Base-by-base conservation (phyloP, 2,113 vertebrate species). In the Zootoca vivipara region DNA sequence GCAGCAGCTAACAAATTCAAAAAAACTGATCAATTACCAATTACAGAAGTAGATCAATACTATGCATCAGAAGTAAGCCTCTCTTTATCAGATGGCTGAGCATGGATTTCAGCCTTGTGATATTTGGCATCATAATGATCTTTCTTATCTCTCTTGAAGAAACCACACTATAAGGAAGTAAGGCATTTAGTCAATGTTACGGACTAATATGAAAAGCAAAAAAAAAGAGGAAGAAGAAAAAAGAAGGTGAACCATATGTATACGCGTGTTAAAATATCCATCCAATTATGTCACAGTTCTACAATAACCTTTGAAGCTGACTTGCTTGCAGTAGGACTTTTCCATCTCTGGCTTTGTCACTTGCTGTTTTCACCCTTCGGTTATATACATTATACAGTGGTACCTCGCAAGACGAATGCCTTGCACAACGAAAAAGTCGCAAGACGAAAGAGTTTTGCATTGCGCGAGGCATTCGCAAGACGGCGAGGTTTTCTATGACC, bases 61-160 rank as follows among this genome's bases (percentile, higher is more conserved):
- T 99, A 99, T 93, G 98, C 98, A 97, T 99, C 99, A 95, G 98
- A 98, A 97, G 98, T 98, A 97, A 98, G 98, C 96, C 98, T 98
- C 96, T 99, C 98, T 98, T 98, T 99, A 98, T 99, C 99, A 98
- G 99, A 99, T 2, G 98, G 98, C 98, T 99, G 98, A 98, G 98
- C 96, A 97, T 98, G 98, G 98, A 99, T 98, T 97, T 99, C 98
- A 98, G 99, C 99, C 98, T 99, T 99, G 96, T 99, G 98, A 98
- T 98, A 99, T 85, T 98, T 98, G 94, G 99, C 98, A 96, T 99
- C 97, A 78, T 97, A 98, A 93, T 98, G 97, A 97, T 98, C 98
- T 99, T 98, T 98, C 96, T 98, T 96, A 97, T 97, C 96, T 98
- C 98, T 98, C 98, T 98, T 99, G 99, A 99, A 99, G 98, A 99